phyloP scores from a whole-genome alignment of 1,140 invertebrate species.

The Drosophila obscura region DNA sequence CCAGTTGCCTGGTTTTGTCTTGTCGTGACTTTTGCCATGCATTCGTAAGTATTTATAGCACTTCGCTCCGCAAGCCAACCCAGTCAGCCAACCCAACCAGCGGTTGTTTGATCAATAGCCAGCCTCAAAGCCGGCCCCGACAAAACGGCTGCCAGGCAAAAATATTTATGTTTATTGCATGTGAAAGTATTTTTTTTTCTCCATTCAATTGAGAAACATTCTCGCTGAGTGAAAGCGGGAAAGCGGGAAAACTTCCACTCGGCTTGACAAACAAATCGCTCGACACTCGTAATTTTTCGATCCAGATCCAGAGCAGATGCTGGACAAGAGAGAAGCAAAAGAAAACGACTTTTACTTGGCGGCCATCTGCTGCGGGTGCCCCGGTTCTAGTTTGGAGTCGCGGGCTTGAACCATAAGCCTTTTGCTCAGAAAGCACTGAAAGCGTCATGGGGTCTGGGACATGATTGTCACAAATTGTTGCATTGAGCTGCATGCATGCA shows the following conservation, averaged over 20 bases:
- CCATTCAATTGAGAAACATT: conserved; percentile 70
- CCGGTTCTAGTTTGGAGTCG: conserved; percentile 52
- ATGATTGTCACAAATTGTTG: conserved; percentile 77
- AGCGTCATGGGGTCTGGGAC: conserved; percentile 40
- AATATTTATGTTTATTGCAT: conserved; percentile 57
- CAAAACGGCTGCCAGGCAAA: conserved; percentile 28
- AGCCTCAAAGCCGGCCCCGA: conserved; percentile 41
- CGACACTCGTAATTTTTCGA: conserved; percentile 23
- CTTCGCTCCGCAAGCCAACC: conserved; percentile 6
- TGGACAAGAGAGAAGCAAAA: conserved; percentile 34
- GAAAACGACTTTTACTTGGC: conserved; percentile 65
- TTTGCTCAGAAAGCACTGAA: conserved; percentile 14
- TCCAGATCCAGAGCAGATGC: conserved; percentile 34
- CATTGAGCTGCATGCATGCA: conserved; percentile 50
- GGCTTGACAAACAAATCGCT: conserved; percentile 58
- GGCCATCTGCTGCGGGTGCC: conserved; percentile 37
- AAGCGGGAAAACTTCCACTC: conserved; percentile 5
- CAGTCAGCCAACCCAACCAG: not conserved
- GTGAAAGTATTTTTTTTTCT: conserved; percentile 68
- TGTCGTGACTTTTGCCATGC: conserved; percentile 17
- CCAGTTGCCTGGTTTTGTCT: conserved; percentile 53
- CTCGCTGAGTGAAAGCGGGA: conserved; percentile 64
- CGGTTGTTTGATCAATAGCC: conserved; percentile 74
- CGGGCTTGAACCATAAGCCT: conserved; percentile 9
- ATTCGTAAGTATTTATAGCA: conserved; percentile 33